phyloP scores from a whole-genome alignment of 2,797 vertebrate genomes.

The Bovichtus diacanthus region DNA sequence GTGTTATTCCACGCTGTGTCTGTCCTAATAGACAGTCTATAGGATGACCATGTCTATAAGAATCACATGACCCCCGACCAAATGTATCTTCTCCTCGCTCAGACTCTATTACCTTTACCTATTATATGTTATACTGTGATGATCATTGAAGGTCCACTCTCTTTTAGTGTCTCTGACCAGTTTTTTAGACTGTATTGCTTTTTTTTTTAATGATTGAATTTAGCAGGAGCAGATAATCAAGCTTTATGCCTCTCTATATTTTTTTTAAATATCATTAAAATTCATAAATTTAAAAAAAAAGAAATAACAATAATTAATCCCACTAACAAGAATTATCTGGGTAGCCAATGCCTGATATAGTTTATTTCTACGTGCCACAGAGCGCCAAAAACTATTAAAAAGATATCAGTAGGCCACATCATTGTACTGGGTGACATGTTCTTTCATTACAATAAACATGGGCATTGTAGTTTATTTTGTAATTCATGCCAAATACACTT shows the following conservation, averaged over 20 bases:
- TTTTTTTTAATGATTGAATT: background rate
- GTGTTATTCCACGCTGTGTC: slow-evolving; percentile 1
- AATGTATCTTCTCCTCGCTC: background rate
- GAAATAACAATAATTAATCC: background rate
- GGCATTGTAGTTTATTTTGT: background rate
- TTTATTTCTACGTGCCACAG: background rate
- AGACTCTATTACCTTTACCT: background rate
- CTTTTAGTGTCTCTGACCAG: background rate
- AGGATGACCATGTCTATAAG: background rate
- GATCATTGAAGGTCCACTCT: background rate
- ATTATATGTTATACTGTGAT: background rate
- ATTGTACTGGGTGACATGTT: background rate
- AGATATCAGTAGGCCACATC: background rate
- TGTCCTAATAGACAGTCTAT: slow-evolving; percentile 14
- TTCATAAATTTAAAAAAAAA: too few species aligned
- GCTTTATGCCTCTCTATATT: background rate
- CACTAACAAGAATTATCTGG: background rate
- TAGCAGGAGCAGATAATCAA: background rate
- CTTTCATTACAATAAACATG: background rate
- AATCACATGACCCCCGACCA: background rate
- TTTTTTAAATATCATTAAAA: background rate
- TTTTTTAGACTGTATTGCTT: background rate
- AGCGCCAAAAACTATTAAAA: background rate
- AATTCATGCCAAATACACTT: background rate
- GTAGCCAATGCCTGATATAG: background rate